Conservation (phyloP, 2,113 vertebrate species). For the Phycodurus eques region DNA sequence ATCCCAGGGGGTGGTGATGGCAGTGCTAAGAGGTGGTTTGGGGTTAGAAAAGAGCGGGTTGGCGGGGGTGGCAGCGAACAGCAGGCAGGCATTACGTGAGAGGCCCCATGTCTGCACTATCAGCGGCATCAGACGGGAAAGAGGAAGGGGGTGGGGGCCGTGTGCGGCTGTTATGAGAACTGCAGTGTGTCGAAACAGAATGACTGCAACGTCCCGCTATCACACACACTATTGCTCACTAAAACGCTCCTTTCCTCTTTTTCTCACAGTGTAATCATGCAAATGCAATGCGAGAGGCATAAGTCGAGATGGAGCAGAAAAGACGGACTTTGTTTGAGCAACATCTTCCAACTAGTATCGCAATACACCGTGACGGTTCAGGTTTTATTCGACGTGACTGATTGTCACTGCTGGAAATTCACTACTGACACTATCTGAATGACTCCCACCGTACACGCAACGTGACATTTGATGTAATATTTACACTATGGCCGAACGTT, state of each 20-base stretch:
- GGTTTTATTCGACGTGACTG: neutral
- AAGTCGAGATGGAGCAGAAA: conserved; percentile 13
- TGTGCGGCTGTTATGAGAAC: conserved; percentile 64
- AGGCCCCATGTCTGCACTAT: conserved; percentile 67
- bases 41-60: conserved; percentile 10
- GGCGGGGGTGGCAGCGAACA: conserved; percentile 39
- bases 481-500: conserved; percentile 29
- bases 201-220: conserved; percentile 55
- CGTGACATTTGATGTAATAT: conserved; percentile 48
- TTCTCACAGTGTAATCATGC: conserved; percentile 19
- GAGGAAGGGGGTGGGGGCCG: conserved; percentile 46
- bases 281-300: conserved; percentile 16
- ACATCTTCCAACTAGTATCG: neutral
- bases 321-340: neutral
- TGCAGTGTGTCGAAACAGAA: conserved; percentile 70
- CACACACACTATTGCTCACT: conserved; percentile 26
- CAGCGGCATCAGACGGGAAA: conserved; percentile 62
- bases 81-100: conserved; percentile 69
- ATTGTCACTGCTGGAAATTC: neutral
- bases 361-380: neutral
- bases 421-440: neutral
- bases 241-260: conserved; percentile 53
- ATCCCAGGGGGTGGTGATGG: conserved; percentile 28
- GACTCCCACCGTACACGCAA: conserved; percentile 19
- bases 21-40: conserved; percentile 30